These are phyloP conservation scores for Pseudorectes ferrugineus DNA, from an alignment of 2,113 vertebrate genomes.

Conservation along the genomic window DNA sequence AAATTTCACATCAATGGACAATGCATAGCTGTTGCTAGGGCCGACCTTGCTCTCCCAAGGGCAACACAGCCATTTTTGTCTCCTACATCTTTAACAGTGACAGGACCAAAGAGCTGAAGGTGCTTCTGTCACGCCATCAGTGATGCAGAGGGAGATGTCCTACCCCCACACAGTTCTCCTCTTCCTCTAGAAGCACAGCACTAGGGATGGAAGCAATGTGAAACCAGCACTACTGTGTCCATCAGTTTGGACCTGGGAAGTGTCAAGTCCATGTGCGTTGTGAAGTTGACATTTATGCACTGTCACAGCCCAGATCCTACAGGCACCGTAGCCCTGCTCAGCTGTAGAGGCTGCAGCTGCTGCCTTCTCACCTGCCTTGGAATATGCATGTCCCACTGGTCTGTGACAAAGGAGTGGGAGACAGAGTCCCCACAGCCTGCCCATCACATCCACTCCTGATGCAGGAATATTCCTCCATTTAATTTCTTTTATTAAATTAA, in stretches of 20 bases:
- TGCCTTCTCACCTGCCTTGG: background rate
- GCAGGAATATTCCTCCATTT: background rate
- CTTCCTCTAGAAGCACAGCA: background rate
- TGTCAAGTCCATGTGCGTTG: accelerated
- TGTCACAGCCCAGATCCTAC: background rate
- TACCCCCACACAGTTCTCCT: background rate
- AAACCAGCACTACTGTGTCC: background rate
- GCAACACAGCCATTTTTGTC: background rate
- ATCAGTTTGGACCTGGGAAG: background rate
- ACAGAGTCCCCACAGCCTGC: background rate
- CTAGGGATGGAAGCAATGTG: background rate
- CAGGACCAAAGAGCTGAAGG: background rate
- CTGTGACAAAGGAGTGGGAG: background rate
- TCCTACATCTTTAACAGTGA: background rate
- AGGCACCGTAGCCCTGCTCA: background rate
- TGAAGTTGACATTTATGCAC: background rate
- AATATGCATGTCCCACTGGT: background rate
- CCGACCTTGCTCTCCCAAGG: background rate
- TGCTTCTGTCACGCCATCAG: background rate
- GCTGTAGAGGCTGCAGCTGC: background rate
- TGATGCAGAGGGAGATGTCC: background rate
- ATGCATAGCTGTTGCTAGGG: background rate
- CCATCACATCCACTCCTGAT: background rate
- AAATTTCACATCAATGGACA: background rate
- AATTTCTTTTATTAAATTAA: too few species aligned